Evolutionary conservation across 2,888 invertebrate genomes (phyloP).

Genomic region (Neoaliturus tenellus): DNA sequence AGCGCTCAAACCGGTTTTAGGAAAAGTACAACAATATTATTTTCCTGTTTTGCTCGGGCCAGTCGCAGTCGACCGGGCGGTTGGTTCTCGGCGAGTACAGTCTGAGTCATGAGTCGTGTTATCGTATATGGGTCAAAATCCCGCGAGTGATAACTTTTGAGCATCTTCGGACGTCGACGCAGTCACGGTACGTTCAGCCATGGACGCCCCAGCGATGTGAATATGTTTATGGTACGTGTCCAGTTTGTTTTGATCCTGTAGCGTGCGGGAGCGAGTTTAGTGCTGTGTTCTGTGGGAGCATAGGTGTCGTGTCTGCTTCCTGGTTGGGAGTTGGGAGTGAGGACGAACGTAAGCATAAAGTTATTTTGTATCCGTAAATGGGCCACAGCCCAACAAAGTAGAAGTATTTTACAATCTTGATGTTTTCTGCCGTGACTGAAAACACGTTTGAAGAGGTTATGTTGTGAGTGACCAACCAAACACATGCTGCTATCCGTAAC

Average conservation of each 20-base stretch:
- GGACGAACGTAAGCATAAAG: neutral
- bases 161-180: neutral
- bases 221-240: conserved; percentile 4
- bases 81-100: neutral
- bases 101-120: neutral
- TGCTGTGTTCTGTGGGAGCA: neutral
- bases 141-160: conserved; percentile 6
- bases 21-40: conserved; percentile 35
- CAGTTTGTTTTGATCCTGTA: neutral
- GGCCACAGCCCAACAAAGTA: too few species aligned
- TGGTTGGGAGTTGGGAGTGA: neutral
- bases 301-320: neutral
- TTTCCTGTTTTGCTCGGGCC: conserved; percentile 24
- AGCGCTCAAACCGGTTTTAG: conserved; percentile 33
- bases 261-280: too few species aligned
- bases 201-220: neutral
- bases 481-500: too few species aligned
- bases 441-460: too few species aligned
- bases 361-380: too few species aligned
- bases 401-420: too few species aligned
- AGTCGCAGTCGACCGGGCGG: neutral
- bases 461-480: too few species aligned
- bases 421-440: too few species aligned
- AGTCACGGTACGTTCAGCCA: neutral
- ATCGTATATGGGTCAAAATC: conserved; percentile 33